phyloP scores from a whole-genome alignment of 2,113 vertebrate genomes.

The Notarius lentiginosus region DNA sequence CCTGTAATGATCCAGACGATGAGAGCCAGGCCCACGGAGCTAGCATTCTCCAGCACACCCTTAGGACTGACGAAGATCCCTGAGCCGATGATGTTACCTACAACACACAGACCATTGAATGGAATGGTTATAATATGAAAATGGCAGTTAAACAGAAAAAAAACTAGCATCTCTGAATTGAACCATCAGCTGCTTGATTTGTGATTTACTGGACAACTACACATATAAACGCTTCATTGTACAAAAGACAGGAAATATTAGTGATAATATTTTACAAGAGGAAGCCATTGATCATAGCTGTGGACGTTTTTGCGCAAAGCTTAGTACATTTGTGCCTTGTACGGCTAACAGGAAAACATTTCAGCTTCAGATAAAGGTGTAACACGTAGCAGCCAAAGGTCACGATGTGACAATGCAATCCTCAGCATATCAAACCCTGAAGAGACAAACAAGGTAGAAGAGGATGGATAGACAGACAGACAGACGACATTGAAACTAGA shows the following conservation, averaged over 20 bases:
- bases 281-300: not conserved
- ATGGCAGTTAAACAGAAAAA: not conserved
- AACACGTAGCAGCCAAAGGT: conserved; percentile 32
- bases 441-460: no score
- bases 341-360: not conserved
- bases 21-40: conserved; percentile 85
- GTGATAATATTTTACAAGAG: not conserved
- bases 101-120: not conserved
- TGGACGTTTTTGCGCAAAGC: not conserved
- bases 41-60: conserved; percentile 88
- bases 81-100: conserved; percentile 91
- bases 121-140: not conserved
- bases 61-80: conserved; percentile 93
- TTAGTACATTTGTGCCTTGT: not conserved
- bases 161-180: not conserved
- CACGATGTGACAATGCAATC: conserved; percentile 1
- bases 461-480: not conserved
- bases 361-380: conserved; percentile 18
- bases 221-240: not conserved
- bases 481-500: not conserved
- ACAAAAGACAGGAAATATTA: not conserved
- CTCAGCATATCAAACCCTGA: conserved; percentile 32
- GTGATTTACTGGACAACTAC: not conserved
- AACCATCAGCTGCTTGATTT: not conserved
- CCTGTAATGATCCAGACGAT: conserved; percentile 89